Base-by-base conservation (phyloP, 2,113 vertebrate species). In the Forbesichthys agassizii region DNA sequence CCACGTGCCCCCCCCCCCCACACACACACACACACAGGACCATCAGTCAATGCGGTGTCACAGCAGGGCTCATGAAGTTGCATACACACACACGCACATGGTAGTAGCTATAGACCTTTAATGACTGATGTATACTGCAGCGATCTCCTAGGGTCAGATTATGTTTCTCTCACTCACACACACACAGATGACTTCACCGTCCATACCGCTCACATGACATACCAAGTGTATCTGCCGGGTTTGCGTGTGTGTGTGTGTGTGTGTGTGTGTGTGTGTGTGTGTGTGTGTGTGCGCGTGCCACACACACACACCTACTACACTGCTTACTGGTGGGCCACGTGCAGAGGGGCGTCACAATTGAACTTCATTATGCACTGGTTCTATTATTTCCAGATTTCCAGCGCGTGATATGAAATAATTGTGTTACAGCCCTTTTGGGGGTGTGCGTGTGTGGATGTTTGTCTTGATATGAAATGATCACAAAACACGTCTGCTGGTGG, bases 301-400 rank as follows among this genome's bases (percentile, higher is more conserved):
- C 49, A 66, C 33, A 60, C 46, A 62, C 58, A 46, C 61, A 64
- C 48, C 27, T 27, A 27, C 27, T 27, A 51, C 11, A 36, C 36
- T 75, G 84, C 70, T 65, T 58, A 61, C 58, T 47, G 47, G 73
- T 52, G 71, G 62, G 70, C 62, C 74, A 73, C 70, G 79, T 48
- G 68, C 79, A 42, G 36, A 86, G 56, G 78, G 77, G 53, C 70
- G 87, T 86, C 77, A 80, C 84, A 88, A 90, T 89, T 61, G 69
- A 91, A 84, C 73, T 77, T 69, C 75, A 88, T 88, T 90, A 84
- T 20, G 8, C 79, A 81, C 61, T 82, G 13, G 9, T 70, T 58
- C 66, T 88, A 88, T 91, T 90, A 84, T 84, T 91, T 90, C 92
- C 90, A 93, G 88, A 92, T 83, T 89, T 78, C 57, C 66, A 51